A percentile compares a stretch with the other conserved stretches of the same genome.
phyloP scores from a whole-genome alignment of 2,888 invertebrate species.

The Nemapogon koenigi region DNA sequence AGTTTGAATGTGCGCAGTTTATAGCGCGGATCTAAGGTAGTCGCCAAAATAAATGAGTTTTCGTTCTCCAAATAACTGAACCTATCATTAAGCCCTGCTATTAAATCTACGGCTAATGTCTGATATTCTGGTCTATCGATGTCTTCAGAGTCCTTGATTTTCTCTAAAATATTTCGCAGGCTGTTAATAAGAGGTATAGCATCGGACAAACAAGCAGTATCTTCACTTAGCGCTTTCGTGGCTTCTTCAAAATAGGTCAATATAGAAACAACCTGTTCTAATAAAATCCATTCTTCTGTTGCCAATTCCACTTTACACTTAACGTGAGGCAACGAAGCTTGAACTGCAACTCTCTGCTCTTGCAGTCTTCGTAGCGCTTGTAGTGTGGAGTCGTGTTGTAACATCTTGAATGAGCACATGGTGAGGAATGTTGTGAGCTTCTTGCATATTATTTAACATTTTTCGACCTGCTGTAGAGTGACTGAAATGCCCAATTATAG shows the following conservation, averaged over 20 bases:
- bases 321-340: no score
- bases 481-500: background rate
- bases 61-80: background rate
- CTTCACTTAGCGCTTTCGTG: no score
- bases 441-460: background rate
- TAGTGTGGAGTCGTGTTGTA: background rate
- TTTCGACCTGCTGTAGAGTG: no score
- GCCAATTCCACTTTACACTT: no score
- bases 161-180: background rate
- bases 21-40: background rate
- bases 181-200: background rate
- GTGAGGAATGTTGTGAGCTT: background rate
- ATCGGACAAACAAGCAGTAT: no score
- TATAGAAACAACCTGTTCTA: no score
- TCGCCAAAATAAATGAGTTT: background rate
- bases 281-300: no score
- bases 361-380: background rate
- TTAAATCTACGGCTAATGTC: no score
- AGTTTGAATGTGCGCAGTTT: background rate
- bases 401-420: background rate
- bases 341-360: background rate
- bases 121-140: no score
- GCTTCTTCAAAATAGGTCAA: no score
- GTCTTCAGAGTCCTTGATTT: no score
- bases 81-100: background rate